Base-by-base conservation (phyloP, 2,113 vertebrate species). In the Elephantulus edwardii region DNA sequence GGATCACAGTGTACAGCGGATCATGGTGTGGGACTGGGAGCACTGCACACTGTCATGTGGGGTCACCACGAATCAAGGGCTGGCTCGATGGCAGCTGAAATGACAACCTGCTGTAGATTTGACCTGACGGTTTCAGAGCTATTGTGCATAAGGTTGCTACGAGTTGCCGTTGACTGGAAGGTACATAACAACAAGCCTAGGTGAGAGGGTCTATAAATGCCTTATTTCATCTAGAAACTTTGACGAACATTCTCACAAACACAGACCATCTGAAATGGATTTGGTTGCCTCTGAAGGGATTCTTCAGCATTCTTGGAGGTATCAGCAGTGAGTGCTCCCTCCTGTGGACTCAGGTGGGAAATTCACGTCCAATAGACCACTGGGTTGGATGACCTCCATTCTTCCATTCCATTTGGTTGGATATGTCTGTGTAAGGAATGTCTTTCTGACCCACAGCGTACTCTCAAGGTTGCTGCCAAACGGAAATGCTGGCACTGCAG, bases 381-480 rank as follows among this genome's bases (percentile, higher is more conserved):
- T 35, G 50, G 28, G 30, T 16, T 20, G 33, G 24, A 11, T 8
- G 22, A 24, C 28, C 14, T 3, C 20, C 28, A 28, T 62, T 68
- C 24, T 78, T 7, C 22, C 46, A 28, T 74, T 8, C 44, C 48
- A 35, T 84, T 24, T 19, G 56, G 42, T 12, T 38, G 60, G 6
- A 5, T 6, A 5, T 4, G 6, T 62, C 44, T 17, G 10, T 54
- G 42, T 48, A 19, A 20, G 46, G 8, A 17, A 14, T 3, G 0
- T 50, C 28, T 38, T 28, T 22, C 50, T 68, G 14, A 16, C 58
- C 52, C 46, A 20, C 28, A 0, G 3, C 1, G 35, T 26, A 14
- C 26, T 85, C n/a, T n/a, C 20, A 30, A 60, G 58, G 44, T 26
- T 28, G 82, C 48, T 28, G 52, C 35, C 48, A 56, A 1, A 11